Percentiles rank a stretch among this genome's conserved stretches.
Evolutionary conservation across 2,113 vertebrate species (phyloP).

Genomic region (Menidia beryllina): DNA sequence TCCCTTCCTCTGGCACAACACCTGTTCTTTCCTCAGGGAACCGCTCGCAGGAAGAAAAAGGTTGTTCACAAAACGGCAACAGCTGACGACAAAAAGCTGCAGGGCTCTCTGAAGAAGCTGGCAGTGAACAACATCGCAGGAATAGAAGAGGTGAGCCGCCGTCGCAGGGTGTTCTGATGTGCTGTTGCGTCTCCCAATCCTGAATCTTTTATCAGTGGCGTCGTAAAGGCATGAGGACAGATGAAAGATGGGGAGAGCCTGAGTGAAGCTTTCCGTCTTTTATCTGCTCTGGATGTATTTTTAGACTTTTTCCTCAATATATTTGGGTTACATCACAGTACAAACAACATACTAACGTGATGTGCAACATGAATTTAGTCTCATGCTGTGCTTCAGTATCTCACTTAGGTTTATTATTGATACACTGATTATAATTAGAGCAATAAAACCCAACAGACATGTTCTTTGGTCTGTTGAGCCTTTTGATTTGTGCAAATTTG

Average conservation of each 20-base stretch:
- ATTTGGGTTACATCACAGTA: slow-evolving; percentile 13
- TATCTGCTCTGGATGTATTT: slow-evolving; percentile 24
- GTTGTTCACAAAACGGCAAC: slow-evolving; percentile 98
- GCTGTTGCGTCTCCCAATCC: background rate
- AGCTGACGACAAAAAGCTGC: slow-evolving; percentile 98
- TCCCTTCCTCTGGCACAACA: slow-evolving; percentile 4
- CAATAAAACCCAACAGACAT: background rate
- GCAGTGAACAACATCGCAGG: slow-evolving; percentile 98
- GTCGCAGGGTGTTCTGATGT: background rate
- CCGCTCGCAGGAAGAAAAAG: slow-evolving; percentile 99
- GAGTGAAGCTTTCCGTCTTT: slow-evolving; percentile 1
- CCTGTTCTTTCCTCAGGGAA: slow-evolving; percentile 83
- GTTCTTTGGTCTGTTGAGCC: background rate
- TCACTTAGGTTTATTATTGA: background rate
- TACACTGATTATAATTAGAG: background rate
- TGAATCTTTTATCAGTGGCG: slow-evolving; percentile 24
- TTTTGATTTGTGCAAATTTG: background rate
- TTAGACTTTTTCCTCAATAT: slow-evolving; percentile 14
- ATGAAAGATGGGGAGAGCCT: slow-evolving; percentile 9
- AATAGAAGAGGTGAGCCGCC: slow-evolving; percentile 91
- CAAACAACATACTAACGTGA: slow-evolving; percentile 3
- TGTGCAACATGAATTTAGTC: background rate
- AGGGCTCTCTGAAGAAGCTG: slow-evolving; percentile 97
- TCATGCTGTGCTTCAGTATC: background rate
- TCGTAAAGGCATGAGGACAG: background rate